Base-by-base conservation (phyloP, 2,113 vertebrate species). In the Cyanoliseus patagonus region DNA sequence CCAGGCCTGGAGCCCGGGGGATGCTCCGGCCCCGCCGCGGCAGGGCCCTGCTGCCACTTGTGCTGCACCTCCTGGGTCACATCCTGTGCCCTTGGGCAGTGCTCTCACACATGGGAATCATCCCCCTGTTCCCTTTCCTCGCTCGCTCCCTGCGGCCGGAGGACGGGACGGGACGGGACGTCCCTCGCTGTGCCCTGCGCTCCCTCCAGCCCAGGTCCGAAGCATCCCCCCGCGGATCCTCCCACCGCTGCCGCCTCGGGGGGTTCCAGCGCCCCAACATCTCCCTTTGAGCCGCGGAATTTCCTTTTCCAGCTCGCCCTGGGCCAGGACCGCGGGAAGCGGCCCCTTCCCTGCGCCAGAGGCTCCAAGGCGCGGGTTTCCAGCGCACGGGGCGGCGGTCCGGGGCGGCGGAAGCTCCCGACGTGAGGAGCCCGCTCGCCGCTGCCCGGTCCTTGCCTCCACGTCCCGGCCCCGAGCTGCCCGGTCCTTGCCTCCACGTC, bases 161-260 rank as follows among this genome's bases (percentile, higher is more conserved):
- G 46, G 24, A 12, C 0, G 4, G 24, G 30, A 5, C 0, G 4
- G 23, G 30, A 5, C 0, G 4, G 24, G 30, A 5, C 16, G 28
- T 31, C 41, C 46, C 46, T n/a, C 3, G 28, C 72, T 2, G 31
- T 1, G 69, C 41, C 1, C 3, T 3, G 72, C 0, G 2, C 5
- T 33, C 41, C 2, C 25, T 27, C 8, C 31, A 0, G 8, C 4
- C 19, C 4, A 0, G 31, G 7, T 20, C 63, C 1, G 12, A 46
- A 1, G 33, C 52, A 1, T 24, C 42, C 2, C 2, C 53, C 17
- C 24, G 2, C 9, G 1, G 41, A 13, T 35, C 47, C 28, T 11
- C 8, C 51, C 13, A 1, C 6, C 28, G 27, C 69, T 52, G 4
- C 4, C 4, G 53, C 10, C 22, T 7, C 4, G 1, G 28, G 4